Percentiles rank a stretch among this genome's conserved stretches.
Conservation (phyloP, 2,797 vertebrate species). For the Allobates femoralis region DNA sequence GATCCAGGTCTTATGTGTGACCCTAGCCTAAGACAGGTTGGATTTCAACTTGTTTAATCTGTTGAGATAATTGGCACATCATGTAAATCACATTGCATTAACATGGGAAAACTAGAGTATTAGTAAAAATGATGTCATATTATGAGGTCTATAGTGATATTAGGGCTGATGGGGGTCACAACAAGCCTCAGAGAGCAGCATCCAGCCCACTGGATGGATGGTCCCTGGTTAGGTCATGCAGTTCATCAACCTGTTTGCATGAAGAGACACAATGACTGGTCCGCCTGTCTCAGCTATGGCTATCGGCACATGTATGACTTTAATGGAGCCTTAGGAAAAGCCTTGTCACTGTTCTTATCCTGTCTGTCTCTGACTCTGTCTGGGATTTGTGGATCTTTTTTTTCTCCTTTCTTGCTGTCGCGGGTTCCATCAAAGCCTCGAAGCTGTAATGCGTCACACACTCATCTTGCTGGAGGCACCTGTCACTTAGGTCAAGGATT, state of each 20-base stretch:
- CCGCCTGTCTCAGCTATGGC: background rate
- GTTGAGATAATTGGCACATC: background rate
- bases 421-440: conserved; percentile 39
- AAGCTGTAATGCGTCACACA: conserved; percentile 36
- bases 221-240: background rate
- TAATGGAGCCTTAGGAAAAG: conserved; percentile 34
- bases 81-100: background rate
- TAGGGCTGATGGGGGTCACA: background rate
- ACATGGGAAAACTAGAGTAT: background rate
- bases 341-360: conserved; percentile 26
- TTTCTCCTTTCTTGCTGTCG: conserved; percentile 45
- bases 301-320: background rate
- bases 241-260: background rate
- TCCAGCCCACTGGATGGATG: background rate
- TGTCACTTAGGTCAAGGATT: conserved; percentile 57
- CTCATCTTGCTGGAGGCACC: conserved; percentile 51
- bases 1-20: too few relatives aligned
- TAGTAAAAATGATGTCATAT: background rate
- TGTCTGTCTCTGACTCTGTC: conserved; percentile 30
- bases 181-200: background rate
- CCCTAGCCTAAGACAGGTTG: too few relatives aligned
- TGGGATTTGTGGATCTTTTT: conserved; percentile 1
- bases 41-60: background rate
- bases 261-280: background rate
- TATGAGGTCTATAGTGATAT: background rate